Base-by-base conservation (phyloP, 2,797 vertebrate genomes). In the Periophthalmus magnuspinnatus region DNA sequence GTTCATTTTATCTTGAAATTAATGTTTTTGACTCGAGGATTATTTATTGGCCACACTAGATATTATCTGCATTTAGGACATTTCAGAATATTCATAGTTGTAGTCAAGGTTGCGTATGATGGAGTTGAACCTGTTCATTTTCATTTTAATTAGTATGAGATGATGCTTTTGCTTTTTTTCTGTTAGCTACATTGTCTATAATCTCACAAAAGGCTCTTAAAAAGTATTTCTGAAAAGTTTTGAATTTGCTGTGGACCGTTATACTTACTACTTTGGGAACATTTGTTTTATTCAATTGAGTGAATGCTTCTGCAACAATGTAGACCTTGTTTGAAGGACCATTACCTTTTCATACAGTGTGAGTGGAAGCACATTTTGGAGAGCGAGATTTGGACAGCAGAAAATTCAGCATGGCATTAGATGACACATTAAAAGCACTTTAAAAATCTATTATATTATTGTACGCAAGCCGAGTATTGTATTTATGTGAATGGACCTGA, bases 381-480 rank as follows among this genome's bases (percentile, higher is more conserved):
- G 22, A 24, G 22, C 22, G 19, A 69, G 70, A 57, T 63, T 2
- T 54, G 10, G 6, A 57, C 8, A 16, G 1, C 17, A 2, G 6
- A 48, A 24, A 61, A 21, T 59, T 22, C 38, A 52, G 50, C 52
- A 33, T 33, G 47, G 21, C 22, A n/a, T 22, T 17, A 32, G 19
- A 7, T 19, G 57, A 67, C 47, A 24, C 24, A 55, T 65, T 65
- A 58, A 67, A 54, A 48, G 60, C 58, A 22, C 32, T 36, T 24
- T 45, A 1, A 5, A 62, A 36, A 38, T 59, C 7, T 50, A 2
- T 57, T 52, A 16, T 34, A 3, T 38, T 13, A 56, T 38, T 48
- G 6, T 67, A 33, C 21, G 19, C 9, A 5, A 11, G 22, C 16
- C 8, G 14, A 17, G 33, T 17, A 24, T 52, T 33, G 14, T 71